Percentiles rank a stretch among this genome's conserved stretches.
These are phyloP conservation scores for Drosophila aldrichi DNA, from an alignment of 2,888 invertebrate genomes.

Conservation along the genomic window DNA sequence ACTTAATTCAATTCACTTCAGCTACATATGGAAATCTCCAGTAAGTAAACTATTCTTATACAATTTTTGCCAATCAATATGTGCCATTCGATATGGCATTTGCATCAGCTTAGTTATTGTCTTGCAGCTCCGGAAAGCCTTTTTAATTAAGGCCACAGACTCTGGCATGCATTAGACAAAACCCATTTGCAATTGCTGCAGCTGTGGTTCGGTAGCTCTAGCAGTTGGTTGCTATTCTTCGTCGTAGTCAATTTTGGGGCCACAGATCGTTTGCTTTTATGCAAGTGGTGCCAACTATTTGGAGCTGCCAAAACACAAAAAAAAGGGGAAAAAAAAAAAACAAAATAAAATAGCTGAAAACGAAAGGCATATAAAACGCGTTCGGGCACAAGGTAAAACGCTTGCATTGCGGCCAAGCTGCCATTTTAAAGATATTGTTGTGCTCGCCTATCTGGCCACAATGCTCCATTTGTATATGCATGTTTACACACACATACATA, in stretches of 20 bases:
- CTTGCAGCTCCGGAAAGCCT: conserved; percentile 21
- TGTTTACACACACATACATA: background rate
- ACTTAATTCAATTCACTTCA: conserved; percentile 1
- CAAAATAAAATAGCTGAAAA: conserved; percentile 1
- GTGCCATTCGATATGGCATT: background rate
- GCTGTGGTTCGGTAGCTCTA: background rate
- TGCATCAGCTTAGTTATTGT: background rate
- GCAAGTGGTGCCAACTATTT: conserved; percentile 44
- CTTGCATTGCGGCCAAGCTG: conserved; percentile 51
- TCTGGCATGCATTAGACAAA: conserved; percentile 42
- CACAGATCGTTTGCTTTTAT: conserved; percentile 40
- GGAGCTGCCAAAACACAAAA: conserved; percentile 49
- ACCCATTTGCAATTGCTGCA: conserved; percentile 11
- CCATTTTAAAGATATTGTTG: conserved; percentile 60
- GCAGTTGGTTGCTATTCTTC: conserved; percentile 11
- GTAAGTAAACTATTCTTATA: conserved; percentile 28
- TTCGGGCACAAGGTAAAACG: conserved; percentile 56
- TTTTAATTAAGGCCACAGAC: conserved; percentile 52
- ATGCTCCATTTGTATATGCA: background rate
- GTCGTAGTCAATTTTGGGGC: conserved; percentile 23
- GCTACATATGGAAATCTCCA: background rate
- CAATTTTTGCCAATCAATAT: conserved; percentile 35
- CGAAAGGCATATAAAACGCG: background rate
- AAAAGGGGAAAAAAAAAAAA: conserved; percentile 18
- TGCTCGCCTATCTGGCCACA: conserved; percentile 44